These are phyloP conservation scores for Cyclura pinguis DNA, from an alignment of 2,797 vertebrate species.

Conservation along the genomic window DNA sequence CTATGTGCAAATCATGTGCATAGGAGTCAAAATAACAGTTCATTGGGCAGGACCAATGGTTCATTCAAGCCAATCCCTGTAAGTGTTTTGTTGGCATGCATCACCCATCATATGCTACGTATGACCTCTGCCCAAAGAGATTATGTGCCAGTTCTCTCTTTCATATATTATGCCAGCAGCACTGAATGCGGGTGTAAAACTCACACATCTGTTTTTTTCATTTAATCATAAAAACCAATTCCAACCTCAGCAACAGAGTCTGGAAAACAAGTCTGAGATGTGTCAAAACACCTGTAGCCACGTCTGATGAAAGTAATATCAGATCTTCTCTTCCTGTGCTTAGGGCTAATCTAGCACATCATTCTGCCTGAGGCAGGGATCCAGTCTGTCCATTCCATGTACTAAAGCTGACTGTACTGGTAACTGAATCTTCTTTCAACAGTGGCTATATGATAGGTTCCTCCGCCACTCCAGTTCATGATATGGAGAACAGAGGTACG, in stretches of 20 bases:
- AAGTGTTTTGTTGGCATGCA: background rate
- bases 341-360: background rate
- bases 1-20: constrained; percentile 8
- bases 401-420: background rate
- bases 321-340: background rate
- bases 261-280: background rate
- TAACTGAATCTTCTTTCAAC: background rate
- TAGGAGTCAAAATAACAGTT: background rate
- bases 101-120: background rate
- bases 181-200: background rate
- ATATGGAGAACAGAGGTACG: background rate
- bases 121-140: background rate
- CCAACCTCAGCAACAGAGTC: background rate
- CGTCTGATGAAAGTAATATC: background rate
- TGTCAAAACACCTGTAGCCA: background rate
- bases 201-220: background rate
- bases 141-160: background rate
- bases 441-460: background rate
- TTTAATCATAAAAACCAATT: background rate
- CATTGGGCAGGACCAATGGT: background rate
- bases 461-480: background rate
- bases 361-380: background rate
- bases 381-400: background rate
- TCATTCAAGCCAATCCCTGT: background rate
- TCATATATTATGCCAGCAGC: background rate